phyloP scores from a whole-genome alignment of 30 jellyfish, hydroid and myxozoan genomes.

The Turritopsis dohrnii region DNA sequence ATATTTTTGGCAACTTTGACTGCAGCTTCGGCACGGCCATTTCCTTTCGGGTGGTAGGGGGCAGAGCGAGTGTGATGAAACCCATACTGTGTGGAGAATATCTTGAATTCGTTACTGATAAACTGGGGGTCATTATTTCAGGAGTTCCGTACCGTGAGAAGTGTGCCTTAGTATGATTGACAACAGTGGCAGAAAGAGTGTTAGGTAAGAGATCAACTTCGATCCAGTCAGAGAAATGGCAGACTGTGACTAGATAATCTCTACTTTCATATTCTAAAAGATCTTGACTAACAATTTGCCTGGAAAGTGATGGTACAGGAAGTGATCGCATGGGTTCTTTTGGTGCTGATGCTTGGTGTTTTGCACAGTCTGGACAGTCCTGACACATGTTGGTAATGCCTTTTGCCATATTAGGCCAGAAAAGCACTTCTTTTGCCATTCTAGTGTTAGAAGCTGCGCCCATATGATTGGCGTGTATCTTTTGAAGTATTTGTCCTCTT shows the following conservation, averaged over 20 bases:
- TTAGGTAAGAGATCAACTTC: constrained; percentile 41
- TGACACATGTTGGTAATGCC: constrained; percentile 25
- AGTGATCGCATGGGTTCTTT: constrained; percentile 29
- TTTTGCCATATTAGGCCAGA: constrained; percentile 8
- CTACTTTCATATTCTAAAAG: neutral
- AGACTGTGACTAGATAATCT: constrained; percentile 40
- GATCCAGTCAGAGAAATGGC: constrained; percentile 41
- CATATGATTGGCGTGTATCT: constrained; percentile 28
- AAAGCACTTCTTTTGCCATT: constrained; percentile 11
- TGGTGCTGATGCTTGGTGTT: constrained; percentile 12
- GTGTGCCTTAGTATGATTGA: constrained; percentile 27
- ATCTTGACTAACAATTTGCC: constrained; percentile 8
- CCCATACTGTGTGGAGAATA: constrained; percentile 29
- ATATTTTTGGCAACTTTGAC: constrained; percentile 2
- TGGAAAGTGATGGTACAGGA: neutral
- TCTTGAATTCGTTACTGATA: constrained; percentile 26
- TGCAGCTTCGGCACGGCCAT: constrained; percentile 56
- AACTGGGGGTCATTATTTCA: constrained; percentile 23
- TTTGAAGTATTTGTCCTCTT: neutral
- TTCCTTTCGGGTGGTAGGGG: constrained; percentile 39
- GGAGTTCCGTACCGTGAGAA: constrained; percentile 28
- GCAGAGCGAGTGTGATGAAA: constrained; percentile 10
- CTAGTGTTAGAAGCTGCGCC: constrained; percentile 19
- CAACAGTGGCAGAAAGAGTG: constrained; percentile 39
- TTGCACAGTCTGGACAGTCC: constrained; percentile 20